Conservation (phyloP, 2,797 vertebrate genomes). For the Chloroceryle amazona region DNA sequence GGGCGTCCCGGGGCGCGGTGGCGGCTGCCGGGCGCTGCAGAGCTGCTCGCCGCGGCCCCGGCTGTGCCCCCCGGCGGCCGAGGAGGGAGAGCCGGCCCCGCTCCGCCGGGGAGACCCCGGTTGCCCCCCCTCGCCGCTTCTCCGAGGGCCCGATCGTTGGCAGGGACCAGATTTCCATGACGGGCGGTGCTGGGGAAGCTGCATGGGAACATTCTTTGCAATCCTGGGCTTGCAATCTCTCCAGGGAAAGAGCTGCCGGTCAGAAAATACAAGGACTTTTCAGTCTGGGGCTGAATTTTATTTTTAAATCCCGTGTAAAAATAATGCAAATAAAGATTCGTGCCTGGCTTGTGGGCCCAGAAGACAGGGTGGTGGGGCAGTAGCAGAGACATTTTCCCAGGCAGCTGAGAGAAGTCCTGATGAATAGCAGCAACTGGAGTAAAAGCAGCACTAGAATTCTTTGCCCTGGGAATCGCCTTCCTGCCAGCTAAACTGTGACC, state of each 20-base stretch:
- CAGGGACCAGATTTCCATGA: not conserved
- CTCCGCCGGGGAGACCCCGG: not conserved
- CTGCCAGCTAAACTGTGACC: not conserved
- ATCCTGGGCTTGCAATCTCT: not conserved
- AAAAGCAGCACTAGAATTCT: not conserved
- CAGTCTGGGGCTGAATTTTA: not conserved
- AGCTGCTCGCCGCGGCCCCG: not conserved
- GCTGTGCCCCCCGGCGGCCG: not conserved
- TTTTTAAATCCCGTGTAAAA: not conserved
- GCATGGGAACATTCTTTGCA: conserved; percentile 29
- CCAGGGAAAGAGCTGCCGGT: not conserved
- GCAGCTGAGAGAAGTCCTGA: not conserved
- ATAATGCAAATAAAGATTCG: not conserved
- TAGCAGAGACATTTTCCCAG: not conserved
- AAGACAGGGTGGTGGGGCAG: fast-evolving
- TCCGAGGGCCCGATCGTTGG: fast-evolving
- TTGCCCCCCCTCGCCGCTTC: not conserved
- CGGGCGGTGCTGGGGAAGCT: not conserved
- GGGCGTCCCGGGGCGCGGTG: not conserved
- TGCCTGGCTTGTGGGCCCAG: not conserved
- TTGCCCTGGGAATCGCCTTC: not conserved
- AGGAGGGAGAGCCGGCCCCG: not conserved
- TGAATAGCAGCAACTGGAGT: not conserved
- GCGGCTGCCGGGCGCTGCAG: not conserved
- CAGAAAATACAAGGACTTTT: not conserved